A percentile compares a stretch with the other conserved stretches of the same genome.
Evolutionary conservation across 2,113 vertebrate genomes (phyloP).

Genomic region (Talpa occidentalis): DNA sequence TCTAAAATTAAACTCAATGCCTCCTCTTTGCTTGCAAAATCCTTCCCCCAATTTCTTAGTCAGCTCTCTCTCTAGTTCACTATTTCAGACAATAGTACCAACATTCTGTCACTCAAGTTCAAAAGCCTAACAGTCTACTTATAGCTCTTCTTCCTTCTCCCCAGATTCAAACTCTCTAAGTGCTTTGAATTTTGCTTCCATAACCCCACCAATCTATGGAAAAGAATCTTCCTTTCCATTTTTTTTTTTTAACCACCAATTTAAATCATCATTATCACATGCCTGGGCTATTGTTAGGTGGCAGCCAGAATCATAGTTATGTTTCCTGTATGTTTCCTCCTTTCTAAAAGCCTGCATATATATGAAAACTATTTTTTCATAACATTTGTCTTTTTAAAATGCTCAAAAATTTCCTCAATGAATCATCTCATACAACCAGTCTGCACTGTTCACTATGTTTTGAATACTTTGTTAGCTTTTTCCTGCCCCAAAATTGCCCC

Average conservation of each 20-base stretch:
- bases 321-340: neutral
- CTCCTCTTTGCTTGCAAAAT: neutral
- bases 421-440: neutral
- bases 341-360: constrained; percentile 1
- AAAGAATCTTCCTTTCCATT: neutral
- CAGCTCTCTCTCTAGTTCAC: neutral
- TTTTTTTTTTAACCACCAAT: neutral
- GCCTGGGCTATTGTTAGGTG: neutral
- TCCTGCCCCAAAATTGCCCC: neutral
- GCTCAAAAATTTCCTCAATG: neutral
- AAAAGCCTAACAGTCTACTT: neutral
- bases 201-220: neutral
- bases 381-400: constrained; percentile 8
- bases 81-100: neutral
- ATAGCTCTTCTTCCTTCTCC: neutral
- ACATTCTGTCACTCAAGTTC: neutral
- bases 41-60: neutral
- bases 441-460: neutral
- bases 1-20: neutral
- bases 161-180: neutral
- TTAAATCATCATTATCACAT: neutral
- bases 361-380: neutral
- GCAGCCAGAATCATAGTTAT: neutral
- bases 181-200: neutral
- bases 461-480: neutral